Evolutionary conservation across 30 jellyfish, hydroid and myxozoan genomes (phyloP).

Genomic region (Mastigias papua): DNA sequence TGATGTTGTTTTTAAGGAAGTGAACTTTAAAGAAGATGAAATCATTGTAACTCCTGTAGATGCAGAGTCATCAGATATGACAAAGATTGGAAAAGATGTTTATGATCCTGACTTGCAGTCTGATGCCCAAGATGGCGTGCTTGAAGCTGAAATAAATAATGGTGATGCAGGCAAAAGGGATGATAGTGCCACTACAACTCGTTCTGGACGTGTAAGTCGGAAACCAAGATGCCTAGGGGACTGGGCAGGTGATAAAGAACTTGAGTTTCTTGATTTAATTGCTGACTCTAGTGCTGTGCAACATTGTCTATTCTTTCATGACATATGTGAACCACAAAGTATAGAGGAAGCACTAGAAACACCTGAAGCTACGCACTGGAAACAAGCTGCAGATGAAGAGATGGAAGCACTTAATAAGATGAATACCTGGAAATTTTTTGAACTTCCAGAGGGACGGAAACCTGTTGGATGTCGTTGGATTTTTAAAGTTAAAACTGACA

Average conservation of each 20-base stretch:
- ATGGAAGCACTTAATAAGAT: no score
- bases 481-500: no score
- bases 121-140: neutral
- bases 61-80: conserved; percentile 28
- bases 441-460: no score
- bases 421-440: no score
- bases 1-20: conserved; percentile 41
- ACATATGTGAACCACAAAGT: neutral
- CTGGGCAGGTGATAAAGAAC: neutral
- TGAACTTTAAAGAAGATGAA: conserved; percentile 1
- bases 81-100: neutral
- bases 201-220: neutral
- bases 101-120: neutral
- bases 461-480: no score
- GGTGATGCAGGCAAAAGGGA: neutral
- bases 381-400: no score
- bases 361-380: neutral
- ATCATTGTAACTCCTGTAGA: conserved; percentile 19
- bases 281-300: no score
- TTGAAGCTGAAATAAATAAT: neutral
- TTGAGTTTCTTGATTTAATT: no score
- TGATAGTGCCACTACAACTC: neutral
- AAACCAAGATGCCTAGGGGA: neutral
- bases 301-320: neutral
- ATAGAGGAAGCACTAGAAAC: neutral